These are phyloP conservation scores for Sylvia borin DNA, from an alignment of 2,797 vertebrate species.

Conservation along the genomic window DNA sequence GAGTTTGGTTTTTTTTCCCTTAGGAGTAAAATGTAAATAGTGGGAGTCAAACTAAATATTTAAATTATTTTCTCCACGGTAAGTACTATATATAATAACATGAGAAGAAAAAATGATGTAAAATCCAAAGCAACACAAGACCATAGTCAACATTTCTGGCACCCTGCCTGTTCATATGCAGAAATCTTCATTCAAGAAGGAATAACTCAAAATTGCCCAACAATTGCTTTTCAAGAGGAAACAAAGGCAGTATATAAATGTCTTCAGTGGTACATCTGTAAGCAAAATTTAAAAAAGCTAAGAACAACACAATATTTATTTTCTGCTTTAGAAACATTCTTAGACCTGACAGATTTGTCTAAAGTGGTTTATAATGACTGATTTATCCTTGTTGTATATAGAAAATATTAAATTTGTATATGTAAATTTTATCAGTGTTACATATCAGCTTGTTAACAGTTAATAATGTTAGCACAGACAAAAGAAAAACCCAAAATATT, in stretches of 20 bases:
- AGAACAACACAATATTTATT: neutral
- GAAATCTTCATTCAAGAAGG: neutral
- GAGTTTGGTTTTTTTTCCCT: accelerated
- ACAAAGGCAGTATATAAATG: neutral
- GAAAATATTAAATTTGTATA: neutral
- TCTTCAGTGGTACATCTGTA: neutral
- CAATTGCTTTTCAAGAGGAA: neutral
- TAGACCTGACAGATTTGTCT: neutral
- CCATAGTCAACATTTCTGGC: neutral
- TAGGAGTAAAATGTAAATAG: neutral
- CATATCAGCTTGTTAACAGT: neutral
- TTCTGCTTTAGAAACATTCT: neutral
- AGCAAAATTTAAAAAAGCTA: neutral
- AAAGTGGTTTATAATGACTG: neutral
- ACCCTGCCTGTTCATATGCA: neutral
- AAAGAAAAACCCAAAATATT: neutral
- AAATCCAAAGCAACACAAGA: neutral
- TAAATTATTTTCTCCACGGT: neutral
- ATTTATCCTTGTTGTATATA: neutral
- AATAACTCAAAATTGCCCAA: slow-evolving; percentile 19
- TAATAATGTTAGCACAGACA: neutral
- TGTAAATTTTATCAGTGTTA: neutral
- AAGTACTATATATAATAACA: neutral
- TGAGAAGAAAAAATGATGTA: neutral
- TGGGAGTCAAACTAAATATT: neutral